Base-by-base conservation (phyloP, 2,113 vertebrate genomes). In the Muntiacus reevesi region DNA sequence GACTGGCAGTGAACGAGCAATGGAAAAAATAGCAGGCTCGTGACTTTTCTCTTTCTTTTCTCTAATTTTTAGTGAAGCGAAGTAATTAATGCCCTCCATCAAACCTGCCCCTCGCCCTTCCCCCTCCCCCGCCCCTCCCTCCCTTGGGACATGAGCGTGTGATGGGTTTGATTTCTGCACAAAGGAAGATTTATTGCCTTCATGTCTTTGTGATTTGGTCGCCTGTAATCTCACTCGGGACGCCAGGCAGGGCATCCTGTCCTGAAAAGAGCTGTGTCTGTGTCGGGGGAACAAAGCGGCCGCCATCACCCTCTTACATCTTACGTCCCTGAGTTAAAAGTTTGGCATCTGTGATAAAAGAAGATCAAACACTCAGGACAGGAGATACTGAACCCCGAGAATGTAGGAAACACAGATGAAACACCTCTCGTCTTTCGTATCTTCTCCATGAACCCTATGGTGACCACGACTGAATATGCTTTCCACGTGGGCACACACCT, bases 131-230 rank as follows among this genome's bases (percentile, higher is more conserved):
- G 11, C 30, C 30, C 30, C 11, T 40, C 8, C 8, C 88, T 86
- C 89, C 54, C 71, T 59, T 45, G 88, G 71, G 92, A 54, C 50
- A 28, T 3, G 30, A n/a, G 59, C 45, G 47, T 12, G 64, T 25
- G 93, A 89, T 5, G 67, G 40, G 52, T 57, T 94, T 55, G 76
- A 64, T 33, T 90, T 87, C 87, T 81, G 81, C 94, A 83, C 64
- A 89, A 82, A 78, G 85, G 64, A 95, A 95, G 94, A 96, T 81
- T 87, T 90, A 96, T 95, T 74, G 14, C 92, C 92, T 95, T 78
- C 78, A 88, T 81, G 89, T 67, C 74, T 33, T 57, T 64, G 90
- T 60, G 81, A 91, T 87, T 91, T 85, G 95, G 90, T 67, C 30
- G 54, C 19, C n/a, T 82, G 90, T 85, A 30, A 94, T 78, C 54